These are phyloP conservation scores for Trachemys scripta DNA, from an alignment of 2,113 vertebrate genomes.

Conservation along the genomic window DNA sequence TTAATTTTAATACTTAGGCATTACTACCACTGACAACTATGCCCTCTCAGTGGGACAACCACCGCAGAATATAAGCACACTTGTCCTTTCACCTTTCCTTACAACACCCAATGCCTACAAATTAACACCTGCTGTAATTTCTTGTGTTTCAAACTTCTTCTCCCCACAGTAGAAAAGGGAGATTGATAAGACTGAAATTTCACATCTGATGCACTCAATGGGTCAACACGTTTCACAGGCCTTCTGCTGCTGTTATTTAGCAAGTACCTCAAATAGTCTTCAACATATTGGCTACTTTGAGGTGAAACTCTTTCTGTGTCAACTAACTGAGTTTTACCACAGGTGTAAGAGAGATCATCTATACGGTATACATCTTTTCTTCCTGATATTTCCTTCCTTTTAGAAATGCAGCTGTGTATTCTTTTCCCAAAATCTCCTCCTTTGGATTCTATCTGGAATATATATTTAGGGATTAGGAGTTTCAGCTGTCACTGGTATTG, in stretches of 20 bases:
- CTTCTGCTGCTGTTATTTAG: not conserved
- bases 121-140: not conserved
- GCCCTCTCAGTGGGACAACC: not conserved
- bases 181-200: not conserved
- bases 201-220: not conserved
- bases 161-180: not conserved
- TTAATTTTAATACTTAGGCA: not conserved
- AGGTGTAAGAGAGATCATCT: not conserved
- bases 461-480: fast-evolving
- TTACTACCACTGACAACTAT: not conserved
- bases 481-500: not conserved
- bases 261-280: not conserved
- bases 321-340: not conserved
- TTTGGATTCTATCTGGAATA: not conserved
- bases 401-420: not conserved
- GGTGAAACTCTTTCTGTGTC: not conserved
- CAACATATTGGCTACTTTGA: fast-evolving
- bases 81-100: not conserved
- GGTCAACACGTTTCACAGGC: not conserved
- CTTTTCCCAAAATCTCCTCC: not conserved
- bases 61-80: not conserved
- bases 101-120: not conserved
- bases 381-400: not conserved
- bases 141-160: not conserved
- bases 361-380: not conserved